Base-by-base conservation (phyloP, 2,888 invertebrate species). In the Orthosia incerta region DNA sequence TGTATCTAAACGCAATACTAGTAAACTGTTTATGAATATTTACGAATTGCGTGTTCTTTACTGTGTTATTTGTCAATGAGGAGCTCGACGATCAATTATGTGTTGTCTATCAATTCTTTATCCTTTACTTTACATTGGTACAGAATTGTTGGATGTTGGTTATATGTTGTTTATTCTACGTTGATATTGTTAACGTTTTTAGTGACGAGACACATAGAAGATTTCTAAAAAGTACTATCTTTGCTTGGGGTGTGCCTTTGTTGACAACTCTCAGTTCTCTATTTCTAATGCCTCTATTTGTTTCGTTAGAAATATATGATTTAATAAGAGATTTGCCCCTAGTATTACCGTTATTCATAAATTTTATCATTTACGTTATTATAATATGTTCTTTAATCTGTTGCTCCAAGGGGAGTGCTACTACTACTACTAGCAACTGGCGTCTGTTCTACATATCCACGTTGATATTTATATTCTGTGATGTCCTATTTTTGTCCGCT, bases 361-460 rank as follows among this genome's bases (percentile, higher is more conserved):
- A 73, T n/a, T 13, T 23, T 11, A 23, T 61, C 15, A 39, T 73
- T 39, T 73, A 71, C 48, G 45, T 71, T 3, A 9, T 23, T 15
- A 26, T 62, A n/a, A n/a, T n/a, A n/a, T n/a, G n/a, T n/a, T n/a
- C n/a, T n/a, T n/a, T n/a, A n/a, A n/a, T n/a, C n/a, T n/a, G n/a
- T 56, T 56, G 45, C 9, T 50, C n/a, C 3, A 62, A 72, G 2
- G 12, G 16, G 2, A 61, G n/a, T 5, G 39, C n/a, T 18, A 50
- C 13, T 45, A 12, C 13, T 45, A 12, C 55, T 15, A 62, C 61
- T 11, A 56, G 39, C 16, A 56, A 48, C 3, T 50, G 72, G 48
- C 72, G 55, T 61, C 72, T 23, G 5, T 62, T 73, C 20, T 71
- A 73, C 20, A 62, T 73, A 50, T 55, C 72, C 0, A 45, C 61